Conservation (phyloP, 1,140 invertebrate genomes). For the Papilio glaucus region DNA sequence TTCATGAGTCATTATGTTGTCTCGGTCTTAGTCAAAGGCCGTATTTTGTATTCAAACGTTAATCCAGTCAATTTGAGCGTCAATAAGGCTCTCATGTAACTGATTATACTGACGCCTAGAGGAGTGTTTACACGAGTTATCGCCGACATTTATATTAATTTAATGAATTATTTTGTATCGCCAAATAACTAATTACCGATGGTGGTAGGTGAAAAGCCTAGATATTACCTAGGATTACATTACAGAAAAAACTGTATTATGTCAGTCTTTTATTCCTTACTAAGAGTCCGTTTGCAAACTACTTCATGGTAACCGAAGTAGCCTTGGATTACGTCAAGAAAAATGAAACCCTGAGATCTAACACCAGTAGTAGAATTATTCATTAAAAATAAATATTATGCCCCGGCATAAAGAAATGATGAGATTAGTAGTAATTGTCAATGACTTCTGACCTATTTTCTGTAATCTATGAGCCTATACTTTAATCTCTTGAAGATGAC, state of each 20-base stretch:
- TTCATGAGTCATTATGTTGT: conserved; percentile 1
- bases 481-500: no score
- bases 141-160: conserved; percentile 22
- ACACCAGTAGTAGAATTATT: no score
- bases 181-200: not conserved
- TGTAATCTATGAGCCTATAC: no score
- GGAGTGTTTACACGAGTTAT: not conserved
- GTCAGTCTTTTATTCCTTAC: no score
- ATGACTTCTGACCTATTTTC: no score
- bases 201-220: not conserved
- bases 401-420: no score
- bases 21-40: not conserved
- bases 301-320: no score
- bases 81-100: conserved; percentile 15
- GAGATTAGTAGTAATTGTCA: no score
- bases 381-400: no score
- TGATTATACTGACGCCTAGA: conserved; percentile 8
- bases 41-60: conserved; percentile 15
- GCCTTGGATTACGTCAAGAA: no score
- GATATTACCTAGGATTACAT: not conserved
- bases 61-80: conserved; percentile 20
- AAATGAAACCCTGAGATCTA: no score
- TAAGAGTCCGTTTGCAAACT: no score
- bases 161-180: not conserved
- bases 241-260: not conserved